Conservation (phyloP, 2,797 vertebrate species). For the Choloepus didactylus region DNA sequence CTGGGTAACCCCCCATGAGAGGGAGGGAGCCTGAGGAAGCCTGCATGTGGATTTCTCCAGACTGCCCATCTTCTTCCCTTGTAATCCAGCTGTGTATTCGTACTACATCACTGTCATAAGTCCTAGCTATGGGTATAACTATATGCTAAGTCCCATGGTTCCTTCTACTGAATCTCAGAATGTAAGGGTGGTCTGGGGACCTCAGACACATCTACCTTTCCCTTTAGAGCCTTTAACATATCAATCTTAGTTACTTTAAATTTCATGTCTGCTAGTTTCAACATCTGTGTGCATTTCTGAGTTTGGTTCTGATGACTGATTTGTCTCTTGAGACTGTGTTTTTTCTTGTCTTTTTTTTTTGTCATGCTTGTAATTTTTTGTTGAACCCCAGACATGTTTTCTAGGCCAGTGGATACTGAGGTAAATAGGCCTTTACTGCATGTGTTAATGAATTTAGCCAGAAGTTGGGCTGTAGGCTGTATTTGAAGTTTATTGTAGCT, state of each 20-base stretch:
- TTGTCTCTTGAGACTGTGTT: neutral
- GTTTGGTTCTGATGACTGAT: neutral
- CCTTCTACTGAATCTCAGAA: constrained; percentile 18
- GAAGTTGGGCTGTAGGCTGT: neutral
- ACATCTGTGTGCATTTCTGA: neutral
- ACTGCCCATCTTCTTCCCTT: neutral
- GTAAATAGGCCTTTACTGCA: neutral
- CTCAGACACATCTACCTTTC: neutral
- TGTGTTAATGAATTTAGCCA: neutral
- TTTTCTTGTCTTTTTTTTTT: constrained; percentile 15
- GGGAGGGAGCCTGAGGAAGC: neutral
- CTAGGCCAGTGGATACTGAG: neutral
- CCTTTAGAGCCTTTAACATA: constrained; percentile 21
- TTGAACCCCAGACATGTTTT: neutral
- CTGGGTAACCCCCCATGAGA: neutral
- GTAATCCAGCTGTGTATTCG: neutral
- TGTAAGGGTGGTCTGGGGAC: neutral
- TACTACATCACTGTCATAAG: neutral
- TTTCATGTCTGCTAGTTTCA: constrained; percentile 12
- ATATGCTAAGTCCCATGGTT: neutral
- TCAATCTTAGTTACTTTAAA: constrained; percentile 30
- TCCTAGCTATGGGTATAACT: neutral
- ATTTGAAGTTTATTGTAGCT: neutral
- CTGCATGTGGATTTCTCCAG: neutral
- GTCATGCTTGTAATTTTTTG: neutral